Conservation (phyloP, 92 coral and sea anemone species). For the Parazoanthus swiftii region DNA sequence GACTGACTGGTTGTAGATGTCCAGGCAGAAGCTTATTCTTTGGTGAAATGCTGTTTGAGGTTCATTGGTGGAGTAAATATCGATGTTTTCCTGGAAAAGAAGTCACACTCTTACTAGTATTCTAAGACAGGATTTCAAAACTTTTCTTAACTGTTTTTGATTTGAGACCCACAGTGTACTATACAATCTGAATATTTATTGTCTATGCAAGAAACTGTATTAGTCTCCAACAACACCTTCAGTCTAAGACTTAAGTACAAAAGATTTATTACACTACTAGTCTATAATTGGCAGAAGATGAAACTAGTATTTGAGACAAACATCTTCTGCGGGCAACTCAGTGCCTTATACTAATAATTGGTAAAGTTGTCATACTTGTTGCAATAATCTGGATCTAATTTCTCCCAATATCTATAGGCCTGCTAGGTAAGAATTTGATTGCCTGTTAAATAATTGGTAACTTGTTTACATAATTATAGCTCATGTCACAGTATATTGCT, state of each 20-base stretch:
- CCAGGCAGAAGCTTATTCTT: constrained; percentile 95
- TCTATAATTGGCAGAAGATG: neutral
- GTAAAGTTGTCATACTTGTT: neutral
- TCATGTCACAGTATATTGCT: neutral
- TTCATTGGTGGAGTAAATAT: constrained; percentile 97
- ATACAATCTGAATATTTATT: too few species aligned
- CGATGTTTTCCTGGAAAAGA: constrained; percentile 81
- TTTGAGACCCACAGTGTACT: neutral
- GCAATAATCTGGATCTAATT: neutral
- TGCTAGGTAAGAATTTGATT: neutral
- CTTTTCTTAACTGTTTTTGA: neutral
- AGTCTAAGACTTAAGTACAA: too few species aligned
- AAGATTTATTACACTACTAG: too few species aligned
- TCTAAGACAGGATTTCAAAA: neutral
- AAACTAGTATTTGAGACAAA: neutral
- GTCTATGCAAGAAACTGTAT: too few species aligned
- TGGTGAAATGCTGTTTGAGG: constrained; percentile 99
- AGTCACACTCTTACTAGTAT: neutral
- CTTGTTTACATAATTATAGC: neutral
- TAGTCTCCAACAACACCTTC: too few species aligned
- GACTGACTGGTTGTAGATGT: constrained; percentile 95
- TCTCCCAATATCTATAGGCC: too few species aligned
- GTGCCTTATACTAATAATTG: neutral
- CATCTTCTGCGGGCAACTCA: neutral
- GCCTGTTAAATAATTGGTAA: neutral